A percentile compares a stretch with the other conserved stretches of the same genome.
Conservation (phyloP, 2,113 vertebrate species). For the Tautogolabrus adspersus region DNA sequence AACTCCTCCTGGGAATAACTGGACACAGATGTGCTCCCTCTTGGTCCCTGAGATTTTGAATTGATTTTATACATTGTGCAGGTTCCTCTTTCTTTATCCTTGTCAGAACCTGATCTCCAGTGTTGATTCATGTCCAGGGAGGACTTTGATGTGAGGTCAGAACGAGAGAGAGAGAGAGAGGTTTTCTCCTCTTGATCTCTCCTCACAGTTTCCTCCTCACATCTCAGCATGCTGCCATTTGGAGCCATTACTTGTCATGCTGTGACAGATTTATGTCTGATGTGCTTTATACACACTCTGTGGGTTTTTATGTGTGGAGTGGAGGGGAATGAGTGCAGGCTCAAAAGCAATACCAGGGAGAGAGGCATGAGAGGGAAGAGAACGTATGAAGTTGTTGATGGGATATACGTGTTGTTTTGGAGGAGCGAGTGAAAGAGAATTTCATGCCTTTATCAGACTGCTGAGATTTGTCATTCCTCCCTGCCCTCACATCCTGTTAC, state of each 20-base stretch:
- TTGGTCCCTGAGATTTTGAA: conserved; percentile 28
- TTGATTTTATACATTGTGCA: conserved; percentile 46
- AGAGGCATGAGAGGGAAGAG: not conserved
- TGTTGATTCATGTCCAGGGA: conserved; percentile 66
- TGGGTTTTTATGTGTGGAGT: conserved; percentile 37
- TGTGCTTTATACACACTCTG: conserved; percentile 40
- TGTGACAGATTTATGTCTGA: conserved; percentile 70
- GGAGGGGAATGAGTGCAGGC: conserved; percentile 25
- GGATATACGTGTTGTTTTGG: conserved; percentile 13
- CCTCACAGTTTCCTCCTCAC: conserved; percentile 74
- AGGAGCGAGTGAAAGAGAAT: not conserved
- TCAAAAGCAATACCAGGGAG: conserved; percentile 24
- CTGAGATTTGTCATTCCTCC: too few species aligned
- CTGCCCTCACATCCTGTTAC: too few species aligned
- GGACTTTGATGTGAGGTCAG: conserved; percentile 76
- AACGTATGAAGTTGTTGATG: conserved; percentile 30
- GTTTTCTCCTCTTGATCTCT: conserved; percentile 64
- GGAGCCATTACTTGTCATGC: conserved; percentile 65
- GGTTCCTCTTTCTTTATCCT: conserved; percentile 47
- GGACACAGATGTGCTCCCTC: conserved; percentile 55
- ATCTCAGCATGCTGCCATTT: conserved; percentile 77
- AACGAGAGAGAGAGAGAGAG: conserved; percentile 33
- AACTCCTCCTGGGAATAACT: conserved; percentile 39
- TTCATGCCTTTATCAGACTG: not conserved
- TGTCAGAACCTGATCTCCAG: conserved; percentile 45